phyloP scores from a whole-genome alignment of 2,888 invertebrate genomes.

The Harmothoe impar region DNA sequence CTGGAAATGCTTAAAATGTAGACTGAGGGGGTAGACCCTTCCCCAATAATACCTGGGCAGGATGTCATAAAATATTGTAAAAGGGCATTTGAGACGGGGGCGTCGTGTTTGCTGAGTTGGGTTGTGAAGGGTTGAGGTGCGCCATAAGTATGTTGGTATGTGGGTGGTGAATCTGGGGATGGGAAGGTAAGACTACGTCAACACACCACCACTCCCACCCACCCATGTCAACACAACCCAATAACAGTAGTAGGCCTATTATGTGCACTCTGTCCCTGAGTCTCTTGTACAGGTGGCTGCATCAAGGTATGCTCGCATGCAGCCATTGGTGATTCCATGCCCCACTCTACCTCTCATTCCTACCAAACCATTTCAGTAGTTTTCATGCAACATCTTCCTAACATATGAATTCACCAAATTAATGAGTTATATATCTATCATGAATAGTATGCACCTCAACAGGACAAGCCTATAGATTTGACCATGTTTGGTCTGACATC shows the following conservation, averaged over 20 bases:
- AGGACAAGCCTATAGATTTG: too few relatives aligned
- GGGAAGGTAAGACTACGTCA: not conserved
- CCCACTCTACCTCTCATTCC: too few relatives aligned
- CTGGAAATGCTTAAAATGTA: not conserved
- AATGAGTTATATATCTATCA: too few relatives aligned
- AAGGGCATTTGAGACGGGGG: not conserved
- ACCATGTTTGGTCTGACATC: too few relatives aligned
- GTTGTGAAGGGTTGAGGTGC: not conserved
- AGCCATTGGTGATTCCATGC: too few relatives aligned
- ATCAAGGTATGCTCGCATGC: too few relatives aligned
- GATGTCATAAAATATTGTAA: constrained; percentile 30
- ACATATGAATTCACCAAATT: too few relatives aligned
- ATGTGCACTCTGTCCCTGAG: too few relatives aligned
- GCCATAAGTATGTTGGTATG: constrained; percentile 7
- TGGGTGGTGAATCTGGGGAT: not conserved
- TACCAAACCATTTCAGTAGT: too few relatives aligned
- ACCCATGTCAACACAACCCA: not conserved
- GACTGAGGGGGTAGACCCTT: not conserved
- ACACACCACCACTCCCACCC: not conserved
- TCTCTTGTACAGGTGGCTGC: too few relatives aligned
- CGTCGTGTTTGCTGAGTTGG: not conserved
- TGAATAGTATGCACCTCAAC: too few relatives aligned
- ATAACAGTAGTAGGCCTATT: not conserved
- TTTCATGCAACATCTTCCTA: too few relatives aligned
- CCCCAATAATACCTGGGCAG: not conserved